Evolutionary conservation across 2,797 vertebrate genomes (phyloP), one percentile per base, ranked within the genome.

Genomic region (Spea hammondii): DNA sequence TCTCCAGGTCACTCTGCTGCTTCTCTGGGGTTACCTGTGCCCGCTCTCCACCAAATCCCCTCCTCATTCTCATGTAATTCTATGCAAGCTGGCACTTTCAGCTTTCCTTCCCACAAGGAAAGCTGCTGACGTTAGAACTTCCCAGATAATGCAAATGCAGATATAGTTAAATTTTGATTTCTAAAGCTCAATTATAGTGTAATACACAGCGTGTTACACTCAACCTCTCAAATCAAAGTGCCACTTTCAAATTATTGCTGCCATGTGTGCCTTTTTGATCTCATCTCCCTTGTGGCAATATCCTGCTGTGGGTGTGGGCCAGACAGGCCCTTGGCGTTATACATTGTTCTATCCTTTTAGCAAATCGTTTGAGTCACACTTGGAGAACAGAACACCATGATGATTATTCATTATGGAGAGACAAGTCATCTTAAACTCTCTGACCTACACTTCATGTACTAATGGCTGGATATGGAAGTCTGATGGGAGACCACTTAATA

Each of bases 261-360:
- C 59, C 59, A 6, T 62, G 59, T 62, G 59, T 62, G n/a, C 5
- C 55, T 57, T 57, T 5, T 12, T 62, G 14, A 17, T 32, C 32
- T 32, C 32, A 62, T 17, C 14, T 57, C 32, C 59, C 59, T 62
- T n/a, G 14, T 62, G n/a, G 50, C 7, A 78, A 71, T 53, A 78
- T 78, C 69, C 69, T 78, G 69, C 50, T 65, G 44, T 72, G 69
- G 69, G 76, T 72, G 69, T 78, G 71, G 69, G 69, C 69, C 60
- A 72, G 76, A 65, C 76, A 71, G 49, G 76, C 69, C 62, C 55
- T 64, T 48, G 62, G n/a, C 60, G 57, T 72, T 78, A 44, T 71
- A 57, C 47, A 55, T 55, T 8, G 47, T 71, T 45, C n/a, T 48
- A 65, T 45, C 7, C 60, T 47, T 48, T 78, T 53, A 78, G 50